Evolutionary conservation across 2,113 vertebrate genomes (phyloP), one percentile per base, ranked within the genome.

Genomic region (Trochalopteron elliotii): DNA sequence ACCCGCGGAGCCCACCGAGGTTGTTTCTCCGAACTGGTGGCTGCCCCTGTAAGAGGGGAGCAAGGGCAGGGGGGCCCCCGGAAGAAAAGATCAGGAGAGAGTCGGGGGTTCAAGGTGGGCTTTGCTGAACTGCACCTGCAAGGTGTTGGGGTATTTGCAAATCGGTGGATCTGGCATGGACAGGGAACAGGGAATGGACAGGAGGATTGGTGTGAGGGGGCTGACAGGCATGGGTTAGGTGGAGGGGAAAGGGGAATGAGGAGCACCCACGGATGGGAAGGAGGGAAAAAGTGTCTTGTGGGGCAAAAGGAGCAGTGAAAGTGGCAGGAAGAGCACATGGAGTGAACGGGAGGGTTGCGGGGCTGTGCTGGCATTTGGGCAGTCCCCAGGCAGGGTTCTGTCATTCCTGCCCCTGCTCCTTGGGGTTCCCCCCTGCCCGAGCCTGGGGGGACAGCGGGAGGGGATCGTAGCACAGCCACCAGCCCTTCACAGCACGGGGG

Each of bases 391-490:
- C 33, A 57, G 45, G 5, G 52, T 76, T 17, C 57, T 11, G 13
- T 45, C 20, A 5, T 42, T 37, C 12, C 65, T 49, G 16, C 35
- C 28, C 37, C 25, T 31, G 57, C 18, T 70, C 27, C 52, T 40
- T 0, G 9, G 70, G 28, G 28, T 1, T 44, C 18, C 27, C 22
- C 37, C 23, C 59, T 83, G 64, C 44, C 40, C 2, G 0, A 22
- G 10, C 5, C 21, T 0, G 4, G 37, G 33, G n/a, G 20, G 22
- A n/a, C 49, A 65, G 27, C 31, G 2, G 60, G 30, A 65, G 45
- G 24, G 33, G 40, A 11, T 0, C 9, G 52, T 1, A 2, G 16
- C 2, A 0, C 15, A 35, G 83, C 50, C 50, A 5, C 5, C 5
- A 3, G 57, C 23, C 53, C 61, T n/a, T 13, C 53, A 13, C 3